A percentile compares a stretch with the other conserved stretches of the same genome.
Conservation (phyloP, 2,888 invertebrate genomes). For the Sinelater perroti region DNA sequence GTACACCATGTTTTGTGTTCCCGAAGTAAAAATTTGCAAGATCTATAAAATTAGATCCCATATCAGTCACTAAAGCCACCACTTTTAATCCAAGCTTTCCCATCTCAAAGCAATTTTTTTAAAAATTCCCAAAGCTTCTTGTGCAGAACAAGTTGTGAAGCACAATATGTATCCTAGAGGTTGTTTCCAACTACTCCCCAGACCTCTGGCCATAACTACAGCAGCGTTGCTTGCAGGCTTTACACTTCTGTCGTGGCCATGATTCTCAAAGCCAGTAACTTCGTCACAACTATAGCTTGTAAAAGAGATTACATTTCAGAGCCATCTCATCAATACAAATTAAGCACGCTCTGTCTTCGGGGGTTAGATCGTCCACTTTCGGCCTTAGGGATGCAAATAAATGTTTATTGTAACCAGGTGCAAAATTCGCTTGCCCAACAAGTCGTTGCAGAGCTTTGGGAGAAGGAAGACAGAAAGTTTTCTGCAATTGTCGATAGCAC, state of each 20-base stretch:
- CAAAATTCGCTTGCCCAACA: not conserved
- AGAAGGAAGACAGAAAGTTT: not conserved
- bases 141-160: not conserved
- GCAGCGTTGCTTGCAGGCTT: not conserved
- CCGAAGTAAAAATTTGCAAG: not conserved
- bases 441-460: not conserved
- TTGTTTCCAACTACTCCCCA: no score
- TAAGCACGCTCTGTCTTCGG: no score
- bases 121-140: not conserved
- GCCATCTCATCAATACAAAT: no score
- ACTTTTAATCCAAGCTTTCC: not conserved
- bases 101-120: not conserved
- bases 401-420: no score
- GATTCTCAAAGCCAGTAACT: not conserved
- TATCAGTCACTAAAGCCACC: not conserved
- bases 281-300: not conserved
- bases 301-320: not conserved
- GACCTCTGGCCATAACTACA: not conserved
- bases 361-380: not conserved
- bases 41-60: not conserved
- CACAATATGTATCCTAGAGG: no score
- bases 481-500: not conserved
- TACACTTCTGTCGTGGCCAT: not conserved
- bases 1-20: no score
- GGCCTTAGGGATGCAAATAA: not conserved